Evolutionary conservation across 2,797 vertebrate species (phyloP).

Genomic region (Atherinosoma microstoma): DNA sequence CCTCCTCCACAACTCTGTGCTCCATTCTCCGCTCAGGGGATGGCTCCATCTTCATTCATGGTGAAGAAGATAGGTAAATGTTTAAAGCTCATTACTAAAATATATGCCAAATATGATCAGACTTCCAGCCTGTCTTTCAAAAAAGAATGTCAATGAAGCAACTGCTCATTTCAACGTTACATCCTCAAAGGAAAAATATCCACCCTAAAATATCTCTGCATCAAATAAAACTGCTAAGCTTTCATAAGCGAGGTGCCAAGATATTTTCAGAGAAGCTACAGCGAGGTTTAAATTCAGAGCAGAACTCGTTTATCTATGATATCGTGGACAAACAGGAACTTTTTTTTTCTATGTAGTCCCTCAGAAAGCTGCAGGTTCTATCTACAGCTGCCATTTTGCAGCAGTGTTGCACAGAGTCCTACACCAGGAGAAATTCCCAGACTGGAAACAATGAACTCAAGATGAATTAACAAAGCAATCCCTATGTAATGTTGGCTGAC

Average conservation of each 20-base stretch:
- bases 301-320: slow-evolving; percentile 28
- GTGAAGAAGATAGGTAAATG: slow-evolving; percentile 58
- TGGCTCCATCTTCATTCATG: slow-evolving; percentile 48
- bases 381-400: slow-evolving; percentile 10
- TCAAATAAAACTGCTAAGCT: slow-evolving; percentile 16
- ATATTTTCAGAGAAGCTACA: slow-evolving; percentile 23
- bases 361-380: slow-evolving; percentile 17
- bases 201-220: background rate
- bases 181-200: background rate
- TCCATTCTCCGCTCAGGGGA: slow-evolving; percentile 41
- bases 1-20: slow-evolving; percentile 18
- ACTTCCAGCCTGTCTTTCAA: slow-evolving; percentile 28
- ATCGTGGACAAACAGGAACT: slow-evolving; percentile 33
- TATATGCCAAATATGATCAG: slow-evolving; percentile 31
- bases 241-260: slow-evolving; percentile 34
- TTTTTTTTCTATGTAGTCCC: slow-evolving; percentile 11
- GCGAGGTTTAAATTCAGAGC: slow-evolving; percentile 26
- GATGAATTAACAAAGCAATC: slow-evolving; percentile 18
- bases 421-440: slow-evolving; percentile 4
- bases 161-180: background rate
- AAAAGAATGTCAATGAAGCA: background rate
- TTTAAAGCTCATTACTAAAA: slow-evolving; percentile 63
- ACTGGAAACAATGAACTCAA: slow-evolving; percentile 13
- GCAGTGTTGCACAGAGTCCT: background rate
- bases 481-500: slow-evolving; percentile 26